A percentile compares a stretch with the other conserved stretches of the same genome.
These are phyloP conservation scores for Antheraea pernyi DNA, from an alignment of 1,140 invertebrate species.

Conservation along the genomic window DNA sequence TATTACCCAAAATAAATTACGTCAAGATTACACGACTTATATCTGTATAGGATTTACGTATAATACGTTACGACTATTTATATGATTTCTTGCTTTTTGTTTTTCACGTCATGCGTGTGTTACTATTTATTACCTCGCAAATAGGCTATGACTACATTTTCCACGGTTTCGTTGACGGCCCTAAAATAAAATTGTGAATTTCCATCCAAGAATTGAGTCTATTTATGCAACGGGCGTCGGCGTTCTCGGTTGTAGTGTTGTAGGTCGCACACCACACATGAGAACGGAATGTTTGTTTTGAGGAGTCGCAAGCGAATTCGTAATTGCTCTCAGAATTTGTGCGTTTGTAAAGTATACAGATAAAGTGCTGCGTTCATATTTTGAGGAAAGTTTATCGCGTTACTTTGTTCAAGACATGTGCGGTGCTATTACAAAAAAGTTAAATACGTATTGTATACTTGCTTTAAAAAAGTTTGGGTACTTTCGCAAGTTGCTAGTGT, in stretches of 20 bases:
- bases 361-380: not conserved
- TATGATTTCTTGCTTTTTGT: not conserved
- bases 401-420: not conserved
- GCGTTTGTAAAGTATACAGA: not conserved
- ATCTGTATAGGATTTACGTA: not conserved
- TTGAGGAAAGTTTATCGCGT: not conserved
- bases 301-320: constrained; percentile 63
- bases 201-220: constrained; percentile 70
- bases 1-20: not conserved
- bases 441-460: too few species aligned
- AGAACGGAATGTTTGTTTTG: constrained; percentile 70
- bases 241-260: constrained; percentile 57
- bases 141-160: constrained; percentile 43
- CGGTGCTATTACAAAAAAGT: too few species aligned
- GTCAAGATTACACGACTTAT: not conserved
- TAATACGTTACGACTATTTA: not conserved
- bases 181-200: constrained; percentile 66
- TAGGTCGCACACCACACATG: constrained; percentile 43
- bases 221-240: constrained; percentile 65
- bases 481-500: too few species aligned
- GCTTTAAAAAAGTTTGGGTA: too few species aligned
- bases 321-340: not conserved
- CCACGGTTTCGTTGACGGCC: constrained; percentile 40
- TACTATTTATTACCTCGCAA: constrained; percentile 39
- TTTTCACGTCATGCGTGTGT: constrained; percentile 35